Evolutionary conservation across 2,888 invertebrate genomes (phyloP).

Genomic region (Opisthograptis luteolata): DNA sequence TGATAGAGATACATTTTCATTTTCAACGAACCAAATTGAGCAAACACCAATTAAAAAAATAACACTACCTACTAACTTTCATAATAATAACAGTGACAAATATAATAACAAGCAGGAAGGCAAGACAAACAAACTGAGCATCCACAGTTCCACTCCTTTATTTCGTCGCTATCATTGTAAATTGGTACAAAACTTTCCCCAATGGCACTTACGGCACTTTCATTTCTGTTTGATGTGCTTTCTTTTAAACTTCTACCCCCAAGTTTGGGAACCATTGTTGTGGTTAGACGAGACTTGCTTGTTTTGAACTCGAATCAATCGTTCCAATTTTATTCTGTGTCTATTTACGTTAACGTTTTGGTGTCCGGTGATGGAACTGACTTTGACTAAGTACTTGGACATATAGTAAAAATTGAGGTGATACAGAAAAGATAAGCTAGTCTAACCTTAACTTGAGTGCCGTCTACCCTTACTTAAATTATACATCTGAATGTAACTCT

Average conservation of each 20-base stretch:
- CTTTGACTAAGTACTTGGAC: not conserved
- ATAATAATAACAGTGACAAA: constrained; percentile 1
- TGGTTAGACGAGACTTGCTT: constrained; percentile 24
- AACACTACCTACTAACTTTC: constrained; percentile 5
- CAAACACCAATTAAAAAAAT: no score
- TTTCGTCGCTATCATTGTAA: constrained; percentile 25
- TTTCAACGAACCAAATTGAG: no score
- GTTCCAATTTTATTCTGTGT: not conserved
- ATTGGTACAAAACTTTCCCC: constrained; percentile 21
- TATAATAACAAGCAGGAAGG: constrained; percentile 11
- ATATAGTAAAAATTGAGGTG: no score
- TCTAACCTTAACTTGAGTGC: no score
- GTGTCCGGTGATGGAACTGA: not conserved
- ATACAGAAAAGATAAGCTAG: no score
- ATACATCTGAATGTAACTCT: no score
- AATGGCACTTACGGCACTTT: constrained; percentile 22
- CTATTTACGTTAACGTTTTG: not conserved
- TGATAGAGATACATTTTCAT: no score
- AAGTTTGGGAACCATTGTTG: constrained; percentile 19
- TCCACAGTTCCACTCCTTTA: constrained; percentile 14
- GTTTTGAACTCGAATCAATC: constrained; percentile 30
- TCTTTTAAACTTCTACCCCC: constrained; percentile 27
- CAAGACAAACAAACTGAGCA: constrained; percentile 19
- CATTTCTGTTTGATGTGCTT: constrained; percentile 29
- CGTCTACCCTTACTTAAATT: no score